phyloP scores from a whole-genome alignment of 2,888 invertebrate species.

The Meiosimyza platycephala region DNA sequence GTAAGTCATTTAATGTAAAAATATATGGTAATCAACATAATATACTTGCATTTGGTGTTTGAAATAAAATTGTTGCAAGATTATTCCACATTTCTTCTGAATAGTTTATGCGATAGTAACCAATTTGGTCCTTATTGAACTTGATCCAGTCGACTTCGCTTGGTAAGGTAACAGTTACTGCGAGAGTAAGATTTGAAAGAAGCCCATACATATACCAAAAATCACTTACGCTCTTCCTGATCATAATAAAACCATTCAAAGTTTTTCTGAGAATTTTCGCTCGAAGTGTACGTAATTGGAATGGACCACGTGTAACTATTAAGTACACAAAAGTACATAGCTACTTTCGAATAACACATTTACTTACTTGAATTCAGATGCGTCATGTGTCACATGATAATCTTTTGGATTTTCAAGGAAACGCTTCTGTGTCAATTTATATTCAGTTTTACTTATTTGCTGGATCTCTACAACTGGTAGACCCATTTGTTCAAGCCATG shows the following conservation, averaged over 20 bases:
- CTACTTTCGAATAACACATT: not conserved
- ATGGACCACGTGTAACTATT: slow-evolving; percentile 86
- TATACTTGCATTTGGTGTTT: slow-evolving; percentile 48
- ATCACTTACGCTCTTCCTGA: slow-evolving; percentile 55
- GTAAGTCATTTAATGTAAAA: too few species aligned
- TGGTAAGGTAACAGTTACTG: slow-evolving; percentile 67
- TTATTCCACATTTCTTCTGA: slow-evolving; percentile 74
- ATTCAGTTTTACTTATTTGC: slow-evolving; percentile 68
- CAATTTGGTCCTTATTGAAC: slow-evolving; percentile 85
- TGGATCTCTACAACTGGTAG: slow-evolving; percentile 80
- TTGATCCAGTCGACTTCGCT: slow-evolving; percentile 77
- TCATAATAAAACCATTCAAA: slow-evolving; percentile 62
- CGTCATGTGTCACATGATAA: slow-evolving; percentile 67
- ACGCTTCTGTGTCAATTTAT: slow-evolving; percentile 77
- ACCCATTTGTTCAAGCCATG: slow-evolving; percentile 92
- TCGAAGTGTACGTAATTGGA: slow-evolving; percentile 81
- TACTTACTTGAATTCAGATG: slow-evolving; percentile 70
- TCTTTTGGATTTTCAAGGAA: slow-evolving; percentile 79
- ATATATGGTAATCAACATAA: too few species aligned
- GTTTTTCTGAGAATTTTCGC: slow-evolving; percentile 64
- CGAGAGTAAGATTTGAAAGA: not conserved
- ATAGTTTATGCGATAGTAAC: slow-evolving; percentile 92
- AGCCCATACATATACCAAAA: not conserved
- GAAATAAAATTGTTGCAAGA: slow-evolving; percentile 65
- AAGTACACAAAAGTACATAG: slow-evolving; percentile 42